These are phyloP conservation scores for Cetoscarus ocellatus DNA, from an alignment of 2,797 vertebrate genomes.

Conservation along the genomic window DNA sequence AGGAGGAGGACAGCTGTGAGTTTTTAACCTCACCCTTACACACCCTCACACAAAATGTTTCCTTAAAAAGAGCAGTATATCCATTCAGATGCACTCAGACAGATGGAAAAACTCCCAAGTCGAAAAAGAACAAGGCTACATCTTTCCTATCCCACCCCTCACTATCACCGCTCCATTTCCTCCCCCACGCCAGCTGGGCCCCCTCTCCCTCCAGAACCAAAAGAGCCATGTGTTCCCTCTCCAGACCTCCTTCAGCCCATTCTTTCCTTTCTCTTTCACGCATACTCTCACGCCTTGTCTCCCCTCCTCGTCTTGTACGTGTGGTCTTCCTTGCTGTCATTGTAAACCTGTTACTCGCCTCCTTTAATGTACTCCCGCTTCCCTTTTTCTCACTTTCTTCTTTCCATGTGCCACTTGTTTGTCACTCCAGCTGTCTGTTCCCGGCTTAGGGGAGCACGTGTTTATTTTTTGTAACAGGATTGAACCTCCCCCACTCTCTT, in stretches of 20 bases:
- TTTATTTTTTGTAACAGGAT: conserved; percentile 19
- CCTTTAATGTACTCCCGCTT: conserved; percentile 40
- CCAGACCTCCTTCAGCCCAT: conserved; percentile 49
- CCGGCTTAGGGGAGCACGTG: background rate
- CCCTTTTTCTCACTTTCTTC: conserved; percentile 44
- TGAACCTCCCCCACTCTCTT: conserved; percentile 35
- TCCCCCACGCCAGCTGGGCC: conserved; percentile 74
- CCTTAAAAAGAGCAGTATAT: conserved; percentile 34
- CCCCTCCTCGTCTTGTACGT: conserved; percentile 4
- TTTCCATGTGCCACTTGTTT: conserved; percentile 28
- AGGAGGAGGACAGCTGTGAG: conserved; percentile 97
- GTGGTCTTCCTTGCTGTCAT: conserved; percentile 38
- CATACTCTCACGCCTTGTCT: conserved; percentile 7
- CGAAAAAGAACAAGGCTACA: conserved; percentile 35
- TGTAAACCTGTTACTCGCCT: conserved; percentile 24
- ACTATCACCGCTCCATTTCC: conserved; percentile 32
- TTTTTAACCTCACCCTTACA: conserved; percentile 59
- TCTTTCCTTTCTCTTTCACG: conserved; percentile 44
- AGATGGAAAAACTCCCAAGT: conserved; percentile 27
- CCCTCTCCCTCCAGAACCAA: conserved; percentile 51
- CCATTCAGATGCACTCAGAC: conserved; percentile 26
- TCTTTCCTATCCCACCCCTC: conserved; percentile 36
- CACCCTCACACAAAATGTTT: conserved; percentile 11
- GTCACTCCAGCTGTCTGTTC: conserved; percentile 55
- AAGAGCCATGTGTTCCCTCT: conserved; percentile 63